These are phyloP conservation scores for Oxygymnocypris stewartii DNA, from an alignment of 2,113 vertebrate genomes.

Conservation along the genomic window DNA sequence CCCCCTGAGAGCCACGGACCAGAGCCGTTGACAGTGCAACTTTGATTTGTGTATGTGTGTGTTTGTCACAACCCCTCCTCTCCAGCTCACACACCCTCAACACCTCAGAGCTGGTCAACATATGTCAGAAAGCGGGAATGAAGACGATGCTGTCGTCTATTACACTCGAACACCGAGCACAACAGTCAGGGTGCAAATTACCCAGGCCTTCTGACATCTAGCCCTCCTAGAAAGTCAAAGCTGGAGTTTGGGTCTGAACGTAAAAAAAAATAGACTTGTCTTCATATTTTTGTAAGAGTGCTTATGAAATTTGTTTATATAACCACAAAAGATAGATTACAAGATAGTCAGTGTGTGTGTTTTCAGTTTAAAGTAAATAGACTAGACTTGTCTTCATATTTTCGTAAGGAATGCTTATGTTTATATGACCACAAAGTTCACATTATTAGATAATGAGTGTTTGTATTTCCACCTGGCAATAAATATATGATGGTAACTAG, in stretches of 20 bases:
- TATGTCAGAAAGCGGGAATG: conserved; percentile 53
- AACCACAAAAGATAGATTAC: background rate
- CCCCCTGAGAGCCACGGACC: conserved; percentile 82
- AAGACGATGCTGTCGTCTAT: conserved; percentile 6
- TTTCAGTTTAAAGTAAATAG: background rate
- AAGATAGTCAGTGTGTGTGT: too few relatives aligned
- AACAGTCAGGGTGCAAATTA: conserved; percentile 32
- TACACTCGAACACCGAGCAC: background rate
- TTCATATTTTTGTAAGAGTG: too few relatives aligned
- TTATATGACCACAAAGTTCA: background rate
- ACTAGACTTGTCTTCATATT: background rate
- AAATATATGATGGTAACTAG: background rate
- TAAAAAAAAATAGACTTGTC: too few relatives aligned
- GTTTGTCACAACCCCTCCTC: conserved; percentile 52
- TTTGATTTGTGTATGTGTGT: conserved; percentile 63
- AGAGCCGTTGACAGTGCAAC: conserved; percentile 79
- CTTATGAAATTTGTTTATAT: background rate
- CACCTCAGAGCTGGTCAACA: conserved; percentile 53
- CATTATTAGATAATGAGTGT: background rate
- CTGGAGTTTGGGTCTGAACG: background rate
- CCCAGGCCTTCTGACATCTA: background rate
- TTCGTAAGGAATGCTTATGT: background rate
- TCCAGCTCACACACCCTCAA: conserved; percentile 40
- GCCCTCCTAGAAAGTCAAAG: background rate
- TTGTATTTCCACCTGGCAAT: background rate